Evolutionary conservation across 2,888 invertebrate genomes (phyloP).

Genomic region (Acrocyrtus sp.): DNA sequence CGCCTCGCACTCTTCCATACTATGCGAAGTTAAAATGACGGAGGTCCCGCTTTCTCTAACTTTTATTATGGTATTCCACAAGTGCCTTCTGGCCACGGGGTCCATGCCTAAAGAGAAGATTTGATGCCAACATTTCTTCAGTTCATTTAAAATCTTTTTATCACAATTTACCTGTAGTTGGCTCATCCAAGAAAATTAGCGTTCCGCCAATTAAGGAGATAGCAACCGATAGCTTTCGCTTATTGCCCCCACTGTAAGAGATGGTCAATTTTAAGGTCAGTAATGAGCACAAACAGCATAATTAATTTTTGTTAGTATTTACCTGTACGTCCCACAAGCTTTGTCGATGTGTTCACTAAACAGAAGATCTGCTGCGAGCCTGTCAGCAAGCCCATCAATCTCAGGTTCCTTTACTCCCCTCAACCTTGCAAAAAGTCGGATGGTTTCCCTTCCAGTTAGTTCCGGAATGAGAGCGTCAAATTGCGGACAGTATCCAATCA

Average conservation of each 20-base stretch:
- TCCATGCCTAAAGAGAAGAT: background rate
- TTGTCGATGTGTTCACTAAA: constrained; percentile 74
- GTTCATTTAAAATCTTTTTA: constrained; percentile 66
- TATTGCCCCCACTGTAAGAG: constrained; percentile 75
- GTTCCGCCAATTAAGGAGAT: constrained; percentile 77
- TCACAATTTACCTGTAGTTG: constrained; percentile 68
- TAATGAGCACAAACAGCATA: no score
- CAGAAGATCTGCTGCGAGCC: constrained; percentile 72
- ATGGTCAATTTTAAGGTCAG: no score
- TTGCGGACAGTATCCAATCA: constrained; percentile 78
- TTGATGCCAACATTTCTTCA: background rate
- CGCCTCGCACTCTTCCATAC: constrained; percentile 89
- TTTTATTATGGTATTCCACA: no score
- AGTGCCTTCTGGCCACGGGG: no score
- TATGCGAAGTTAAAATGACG: no score
- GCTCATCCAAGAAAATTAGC: constrained; percentile 76
- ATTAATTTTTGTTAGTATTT: constrained; percentile 14
- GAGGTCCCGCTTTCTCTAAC: no score
- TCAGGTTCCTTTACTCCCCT: constrained; percentile 66
- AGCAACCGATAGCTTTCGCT: constrained; percentile 78
- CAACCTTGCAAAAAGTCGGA: constrained; percentile 65
- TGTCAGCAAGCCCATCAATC: constrained; percentile 66
- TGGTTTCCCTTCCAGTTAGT: constrained; percentile 77
- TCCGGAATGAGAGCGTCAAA: constrained; percentile 77
- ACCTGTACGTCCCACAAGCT: constrained; percentile 68